Evolutionary conservation across 2,113 vertebrate genomes (phyloP).

Genomic region (Callipepla squamata): DNA sequence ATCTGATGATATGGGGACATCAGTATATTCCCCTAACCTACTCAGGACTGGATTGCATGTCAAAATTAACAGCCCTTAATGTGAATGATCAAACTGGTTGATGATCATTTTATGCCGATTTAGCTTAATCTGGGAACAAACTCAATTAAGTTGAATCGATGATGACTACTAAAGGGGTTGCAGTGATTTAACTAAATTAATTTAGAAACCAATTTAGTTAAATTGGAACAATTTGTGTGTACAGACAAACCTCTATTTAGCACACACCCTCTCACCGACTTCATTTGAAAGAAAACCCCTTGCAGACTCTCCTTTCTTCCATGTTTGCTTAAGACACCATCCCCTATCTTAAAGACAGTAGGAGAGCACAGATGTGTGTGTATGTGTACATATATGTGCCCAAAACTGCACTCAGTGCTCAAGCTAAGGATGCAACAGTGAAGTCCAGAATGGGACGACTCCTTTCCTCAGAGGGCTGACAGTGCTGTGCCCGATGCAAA

Average conservation of each 20-base stretch:
- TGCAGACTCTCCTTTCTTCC: not conserved
- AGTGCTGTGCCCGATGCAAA: not conserved
- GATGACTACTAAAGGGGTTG: constrained; percentile 41
- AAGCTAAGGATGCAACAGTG: no score
- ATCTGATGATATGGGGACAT: accelerated
- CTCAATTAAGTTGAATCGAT: constrained; percentile 62
- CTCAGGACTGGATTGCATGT: not conserved
- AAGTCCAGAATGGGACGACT: no score
- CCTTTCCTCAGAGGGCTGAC: no score
- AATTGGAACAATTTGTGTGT: constrained; percentile 55
- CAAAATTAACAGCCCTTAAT: not conserved
- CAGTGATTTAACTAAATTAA: constrained; percentile 57
- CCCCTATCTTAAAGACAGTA: not conserved
- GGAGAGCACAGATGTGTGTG: not conserved
- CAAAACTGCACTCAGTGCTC: no score
- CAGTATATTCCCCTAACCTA: not conserved
- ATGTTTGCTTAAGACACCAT: not conserved
- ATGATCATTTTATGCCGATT: constrained; percentile 48
- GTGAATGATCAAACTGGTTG: not conserved
- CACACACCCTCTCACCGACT: not conserved
- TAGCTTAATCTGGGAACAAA: constrained; percentile 64
- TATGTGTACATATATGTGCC: no score
- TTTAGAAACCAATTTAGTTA: constrained; percentile 58
- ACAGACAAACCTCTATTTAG: constrained; percentile 35
- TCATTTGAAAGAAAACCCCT: not conserved